Evolutionary conservation across 2,797 vertebrate genomes (phyloP).

Genomic region (Sebastiscus tertius): DNA sequence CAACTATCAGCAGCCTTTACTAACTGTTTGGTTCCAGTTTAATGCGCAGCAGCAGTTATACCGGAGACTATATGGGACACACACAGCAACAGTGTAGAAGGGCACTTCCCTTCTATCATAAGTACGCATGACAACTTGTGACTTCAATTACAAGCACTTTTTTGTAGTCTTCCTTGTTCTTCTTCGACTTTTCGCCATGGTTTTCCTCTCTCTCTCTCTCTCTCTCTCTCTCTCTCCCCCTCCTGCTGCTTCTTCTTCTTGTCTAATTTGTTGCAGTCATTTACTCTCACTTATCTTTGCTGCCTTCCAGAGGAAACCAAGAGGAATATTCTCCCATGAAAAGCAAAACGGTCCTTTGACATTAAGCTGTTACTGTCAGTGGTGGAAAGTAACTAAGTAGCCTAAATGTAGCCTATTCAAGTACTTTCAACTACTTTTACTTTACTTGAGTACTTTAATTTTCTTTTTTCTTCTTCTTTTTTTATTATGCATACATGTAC

Average conservation of each 20-base stretch:
- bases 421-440: background rate
- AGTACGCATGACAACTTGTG: slow-evolving; percentile 78
- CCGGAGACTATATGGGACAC: background rate
- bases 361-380: background rate
- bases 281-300: slow-evolving; percentile 45
- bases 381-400: background rate
- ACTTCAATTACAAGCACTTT: slow-evolving; percentile 71
- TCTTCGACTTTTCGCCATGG: slow-evolving; percentile 10
- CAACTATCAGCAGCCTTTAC: slow-evolving; percentile 9
- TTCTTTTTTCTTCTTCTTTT: background rate
- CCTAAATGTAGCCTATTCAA: background rate
- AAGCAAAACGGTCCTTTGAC: background rate
- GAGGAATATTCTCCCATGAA: slow-evolving; percentile 17
- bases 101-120: slow-evolving; percentile 45
- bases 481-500: no score
- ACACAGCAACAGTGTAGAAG: background rate
- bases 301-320: slow-evolving; percentile 69
- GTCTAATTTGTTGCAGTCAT: background rate
- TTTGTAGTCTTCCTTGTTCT: slow-evolving; percentile 26
- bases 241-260: slow-evolving; percentile 32
- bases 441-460: background rate
- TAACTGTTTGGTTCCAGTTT: slow-evolving; percentile 28
- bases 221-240: background rate
- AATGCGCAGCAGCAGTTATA: background rate
- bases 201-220: slow-evolving; percentile 22